Base-by-base conservation (phyloP, 2,113 vertebrate species). In the Carassius auratus region DNA sequence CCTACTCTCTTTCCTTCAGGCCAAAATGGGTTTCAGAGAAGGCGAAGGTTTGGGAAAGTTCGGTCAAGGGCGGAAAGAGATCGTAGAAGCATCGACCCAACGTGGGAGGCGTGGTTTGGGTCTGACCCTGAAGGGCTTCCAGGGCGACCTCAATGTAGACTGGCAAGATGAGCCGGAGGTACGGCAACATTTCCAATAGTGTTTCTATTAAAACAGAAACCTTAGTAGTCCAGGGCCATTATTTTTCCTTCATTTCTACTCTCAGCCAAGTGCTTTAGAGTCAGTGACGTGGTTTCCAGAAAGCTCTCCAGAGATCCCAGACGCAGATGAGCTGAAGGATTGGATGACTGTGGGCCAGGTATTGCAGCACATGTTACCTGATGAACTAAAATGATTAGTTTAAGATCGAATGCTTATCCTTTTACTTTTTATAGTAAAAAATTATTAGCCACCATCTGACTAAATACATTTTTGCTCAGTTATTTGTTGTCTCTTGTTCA, bases 21-120 rank as follows among this genome's bases (percentile, higher is more conserved):
- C 97, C 82, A 99, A 99, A 91, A 99, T 99, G 98, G 98, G 98
- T 81, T 99, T 97, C 89, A 96, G 95, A 83, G 96, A 96, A 93
- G 98, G 98, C 4, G 97, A 99, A 87, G 98, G 98, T 91, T 90
- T 99, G 89, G 97, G 98, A 14, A 99, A 99, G 93, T 98, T 96
- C 1, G 96, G 96, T 80, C 98, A 99, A 91, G 98, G 98, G 12
- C 96, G 98, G 80, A 97, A 96, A 87, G 98, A 99, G 91, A 99
- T 99, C 1, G 93, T 99, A 38, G 97, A 99, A 87, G 92, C 97
- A 3, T 99, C 98, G 1, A 97, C 90, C 55, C 98, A 99, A 92
- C 96, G 97, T 87, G 98, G 98, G n/a, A 95, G 98, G 64, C 95
- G 98, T 85, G 98, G 98, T 88, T 95, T 99, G 62, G 98, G 98